Conservation (phyloP, 1,140 invertebrate genomes). For the Psix sp. region DNA sequence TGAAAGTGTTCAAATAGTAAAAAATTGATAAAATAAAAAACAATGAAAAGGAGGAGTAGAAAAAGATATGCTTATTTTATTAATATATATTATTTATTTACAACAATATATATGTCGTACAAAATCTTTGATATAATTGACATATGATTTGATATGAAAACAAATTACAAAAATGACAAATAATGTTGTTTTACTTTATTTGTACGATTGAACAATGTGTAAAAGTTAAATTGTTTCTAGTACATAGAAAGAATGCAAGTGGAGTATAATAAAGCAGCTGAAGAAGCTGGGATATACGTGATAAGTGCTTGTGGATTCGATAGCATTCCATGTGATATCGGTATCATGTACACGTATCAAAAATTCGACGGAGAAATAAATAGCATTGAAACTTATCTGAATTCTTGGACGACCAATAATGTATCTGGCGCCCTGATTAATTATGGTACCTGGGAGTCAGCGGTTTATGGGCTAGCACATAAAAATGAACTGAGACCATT, state of each 20-base stretch:
- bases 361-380: slow-evolving; percentile 85
- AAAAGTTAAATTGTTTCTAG: slow-evolving; percentile 74
- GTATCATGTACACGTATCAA: slow-evolving; percentile 84
- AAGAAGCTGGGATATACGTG: slow-evolving; percentile 87
- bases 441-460: slow-evolving; percentile 90
- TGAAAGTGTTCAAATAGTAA: no score
- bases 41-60: no score
- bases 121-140: no score
- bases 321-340: slow-evolving; percentile 91
- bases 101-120: no score
- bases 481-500: slow-evolving; percentile 80
- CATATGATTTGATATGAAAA: no score
- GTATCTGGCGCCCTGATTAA: slow-evolving; percentile 77
- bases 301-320: slow-evolving; percentile 95
- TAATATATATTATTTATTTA: no score
- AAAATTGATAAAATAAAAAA: no score
- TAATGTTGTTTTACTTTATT: no score
- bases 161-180: no score
- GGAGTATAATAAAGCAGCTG: slow-evolving; percentile 86
- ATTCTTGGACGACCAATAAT: slow-evolving; percentile 65
- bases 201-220: no score
- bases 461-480: slow-evolving; percentile 84
- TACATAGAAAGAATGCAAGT: slow-evolving; percentile 92
- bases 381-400: slow-evolving; percentile 85
- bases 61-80: no score